Base-by-base conservation (phyloP, 2,797 vertebrate genomes). In the Hemitrygon akajei region DNA sequence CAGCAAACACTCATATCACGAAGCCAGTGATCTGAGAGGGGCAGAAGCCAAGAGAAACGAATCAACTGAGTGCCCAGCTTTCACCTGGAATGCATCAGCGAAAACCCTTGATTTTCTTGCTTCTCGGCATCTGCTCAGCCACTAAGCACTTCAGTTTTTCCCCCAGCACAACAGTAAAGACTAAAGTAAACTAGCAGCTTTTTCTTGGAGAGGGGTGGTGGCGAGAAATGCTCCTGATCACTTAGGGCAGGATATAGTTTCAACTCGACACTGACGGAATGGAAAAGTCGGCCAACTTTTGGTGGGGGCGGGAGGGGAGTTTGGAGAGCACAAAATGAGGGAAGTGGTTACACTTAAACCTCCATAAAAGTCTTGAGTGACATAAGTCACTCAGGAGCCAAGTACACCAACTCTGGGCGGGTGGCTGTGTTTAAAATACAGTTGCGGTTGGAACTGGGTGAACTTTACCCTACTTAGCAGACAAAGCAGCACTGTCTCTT, bases 401-500 rank as follows among this genome's bases (percentile, higher is more conserved):
- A 56, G 27, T 9, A 47, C 40, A 10, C 3, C 34, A 12, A 71
- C 37, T 30, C 6, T 56, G 5, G 40, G 71, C 37, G 71, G 37
- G 16, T 76, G 22, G 7, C 0, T 30, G 22, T 27, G 91, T 75
- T 16, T 18, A 22, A 91, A 91, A 60, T 66, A 91, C 40, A 69
- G 66, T 71, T 91, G 91, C 91, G 71, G 91, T 93, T 93, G 37
- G 27, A 47, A 30, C 87, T 40, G 18, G 18, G 66, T 92, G 91
- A 93, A 93, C 91, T 93, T 93, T 93, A 73, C 40, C 91, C 91
- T 56, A 93, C 71, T 93, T 93, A 18, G 22, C 27, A 30, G 91
- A 93, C 91, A 93, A 93, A 93, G 91, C 69, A 58, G 91, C 71
- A 93, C 37, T 91, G 87, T 93, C 82, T 86, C 71, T 93, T 93